Conservation (phyloP, 1,140 invertebrate species). For the Cotesia glomerata region DNA sequence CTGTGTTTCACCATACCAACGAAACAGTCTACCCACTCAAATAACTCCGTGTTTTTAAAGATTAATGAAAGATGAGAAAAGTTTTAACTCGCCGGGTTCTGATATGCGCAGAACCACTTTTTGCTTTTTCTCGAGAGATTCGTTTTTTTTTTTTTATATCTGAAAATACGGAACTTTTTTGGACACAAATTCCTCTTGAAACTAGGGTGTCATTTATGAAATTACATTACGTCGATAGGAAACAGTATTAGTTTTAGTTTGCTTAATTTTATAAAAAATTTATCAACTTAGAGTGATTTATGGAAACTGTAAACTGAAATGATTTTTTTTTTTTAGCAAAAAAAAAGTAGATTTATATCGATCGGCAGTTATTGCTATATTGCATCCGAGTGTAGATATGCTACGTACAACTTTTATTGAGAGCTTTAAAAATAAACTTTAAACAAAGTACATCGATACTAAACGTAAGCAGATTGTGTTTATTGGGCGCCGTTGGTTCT, state of each 20-base stretch:
- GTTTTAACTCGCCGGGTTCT: conserved; percentile 50
- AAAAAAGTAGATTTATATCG: too few relatives aligned
- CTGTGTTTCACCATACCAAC: not conserved
- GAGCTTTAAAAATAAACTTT: too few relatives aligned
- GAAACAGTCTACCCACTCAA: conserved; percentile 25
- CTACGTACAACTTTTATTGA: too few relatives aligned
- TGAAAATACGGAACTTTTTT: not conserved
- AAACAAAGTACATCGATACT: not conserved
- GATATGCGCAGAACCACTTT: conserved; percentile 5
- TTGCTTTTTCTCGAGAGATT: not conserved
- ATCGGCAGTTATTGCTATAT: too few relatives aligned
- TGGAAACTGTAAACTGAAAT: too few relatives aligned
- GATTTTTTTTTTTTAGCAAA: too few relatives aligned
- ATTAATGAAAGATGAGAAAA: conserved; percentile 60
- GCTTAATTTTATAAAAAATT: not conserved
- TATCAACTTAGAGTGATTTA: too few relatives aligned
- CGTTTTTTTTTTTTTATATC: conserved; percentile 19
- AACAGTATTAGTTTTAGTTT: not conserved
- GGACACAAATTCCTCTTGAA: not conserved
- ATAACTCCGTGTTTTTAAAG: conserved; percentile 52
- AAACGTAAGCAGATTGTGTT: too few relatives aligned
- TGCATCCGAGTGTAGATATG: too few relatives aligned
- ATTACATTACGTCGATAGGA: conserved; percentile 29
- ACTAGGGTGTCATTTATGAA: conserved; percentile 30
- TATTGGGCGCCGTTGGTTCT: too few relatives aligned